Evolutionary conservation across 2,113 vertebrate genomes (phyloP), one percentile per base, ranked within the genome.

Genomic region (Pseudorasbora parva): DNA sequence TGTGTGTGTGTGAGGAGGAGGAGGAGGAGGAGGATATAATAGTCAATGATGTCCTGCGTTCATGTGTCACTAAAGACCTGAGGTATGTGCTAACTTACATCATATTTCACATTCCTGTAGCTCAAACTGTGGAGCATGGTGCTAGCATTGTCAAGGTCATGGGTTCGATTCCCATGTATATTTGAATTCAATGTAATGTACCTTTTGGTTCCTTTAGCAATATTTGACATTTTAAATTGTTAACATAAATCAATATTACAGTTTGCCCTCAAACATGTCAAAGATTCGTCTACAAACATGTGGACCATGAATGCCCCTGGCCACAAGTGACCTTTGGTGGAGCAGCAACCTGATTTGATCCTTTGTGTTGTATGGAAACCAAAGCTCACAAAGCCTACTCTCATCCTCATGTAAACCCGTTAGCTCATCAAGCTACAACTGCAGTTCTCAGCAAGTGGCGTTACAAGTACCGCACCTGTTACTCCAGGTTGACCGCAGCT

Each of bases 311-410:
- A 82, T 75, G 92, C 93, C 90, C 72, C 84, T 74, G 89, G 91
- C 91, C 87, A 88, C 84, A 78, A 84, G 87, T 93, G 92, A 94
- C 92, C 92, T 94, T 94, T 92, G 88, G 86, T 87, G 84, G 90
- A 90, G 78, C 89, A 88, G 89, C 91, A 90, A 91, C 87, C 90
- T 91, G 91, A 91, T 93, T 90, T 90, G 89, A 82, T 88, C 43
- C 25, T 15, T 45, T 90, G 88, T 82, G 87, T 88, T 91, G 87
- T 88, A 89, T 80, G 60, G 78, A 80, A 69, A 56, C 89, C 90
- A 84, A 78, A 89, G 85, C 89, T 88, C 89, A 91, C 93, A 92
- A 92, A 92, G 88, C 87, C 80, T 85, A 82, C 56, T 81, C 82
- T 87, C 68, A 85, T 86, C 84, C 86, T 86, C 76, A 89, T 89